Evolutionary conservation across 2,113 vertebrate genomes (phyloP).

Genomic region (Cynoglossus semilaevis): DNA sequence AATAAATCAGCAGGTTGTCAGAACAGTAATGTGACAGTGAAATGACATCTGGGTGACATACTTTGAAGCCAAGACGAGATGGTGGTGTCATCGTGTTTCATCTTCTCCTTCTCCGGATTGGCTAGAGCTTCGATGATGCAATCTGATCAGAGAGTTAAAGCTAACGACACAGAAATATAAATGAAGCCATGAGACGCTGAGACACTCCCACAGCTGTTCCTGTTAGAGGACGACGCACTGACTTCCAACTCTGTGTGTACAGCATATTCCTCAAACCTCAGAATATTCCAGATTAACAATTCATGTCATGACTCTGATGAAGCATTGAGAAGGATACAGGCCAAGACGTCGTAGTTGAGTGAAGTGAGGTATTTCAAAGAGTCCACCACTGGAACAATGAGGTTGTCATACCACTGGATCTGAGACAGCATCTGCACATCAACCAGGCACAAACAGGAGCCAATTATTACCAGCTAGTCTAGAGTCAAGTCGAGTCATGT

Average conservation of each 20-base stretch:
- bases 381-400: slow-evolving; percentile 96
- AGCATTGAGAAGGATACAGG: slow-evolving; percentile 92
- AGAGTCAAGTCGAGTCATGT: not conserved
- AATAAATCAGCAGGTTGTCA: not conserved
- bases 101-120: slow-evolving; percentile 97
- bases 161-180: slow-evolving; percentile 16
- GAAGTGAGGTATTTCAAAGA: slow-evolving; percentile 99
- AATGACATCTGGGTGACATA: slow-evolving; percentile 70
- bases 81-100: slow-evolving; percentile 98
- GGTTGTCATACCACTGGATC: slow-evolving; percentile 98
- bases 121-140: slow-evolving; percentile 98
- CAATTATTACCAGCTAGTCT: not conserved
- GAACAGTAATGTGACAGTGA: not conserved
- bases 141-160: slow-evolving; percentile 83
- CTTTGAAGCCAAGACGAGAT: slow-evolving; percentile 98
- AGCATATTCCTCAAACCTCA: no score
- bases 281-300: no score
- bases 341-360: slow-evolving; percentile 95
- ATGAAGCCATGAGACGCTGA: no score
- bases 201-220: no score
- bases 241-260: no score
- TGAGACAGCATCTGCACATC: slow-evolving; percentile 91
- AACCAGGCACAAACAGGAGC: not conserved
- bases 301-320: no score
- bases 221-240: no score